phyloP scores from a whole-genome alignment of 2,888 invertebrate species.

The Dryadula phaetusa region DNA sequence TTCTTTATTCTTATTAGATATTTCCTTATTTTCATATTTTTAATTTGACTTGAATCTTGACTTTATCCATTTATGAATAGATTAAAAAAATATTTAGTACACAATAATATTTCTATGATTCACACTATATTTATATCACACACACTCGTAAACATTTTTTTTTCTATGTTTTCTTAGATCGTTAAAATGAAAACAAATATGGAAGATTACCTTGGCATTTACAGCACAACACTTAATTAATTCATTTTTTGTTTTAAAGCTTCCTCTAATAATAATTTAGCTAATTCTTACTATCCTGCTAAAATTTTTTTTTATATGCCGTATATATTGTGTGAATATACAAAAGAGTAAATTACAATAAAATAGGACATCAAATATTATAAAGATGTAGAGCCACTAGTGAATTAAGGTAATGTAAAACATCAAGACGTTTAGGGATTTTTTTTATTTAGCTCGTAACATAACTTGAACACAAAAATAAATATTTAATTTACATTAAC shows the following conservation, averaged over 20 bases:
- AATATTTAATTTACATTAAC: too few relatives aligned
- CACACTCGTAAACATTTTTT: background rate
- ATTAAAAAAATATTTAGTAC: too few relatives aligned
- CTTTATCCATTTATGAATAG: too few relatives aligned
- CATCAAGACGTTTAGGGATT: too few relatives aligned
- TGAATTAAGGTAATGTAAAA: too few relatives aligned
- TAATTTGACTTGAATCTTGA: too few relatives aligned
- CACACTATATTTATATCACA: background rate
- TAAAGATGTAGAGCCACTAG: too few relatives aligned
- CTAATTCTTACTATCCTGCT: background rate
- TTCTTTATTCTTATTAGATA: background rate
- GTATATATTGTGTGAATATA: background rate
- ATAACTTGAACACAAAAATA: background rate
- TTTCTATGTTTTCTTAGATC: background rate
- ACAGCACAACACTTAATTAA: background rate
- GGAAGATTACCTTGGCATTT: conserved; percentile 8
- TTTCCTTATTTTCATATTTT: too few relatives aligned
- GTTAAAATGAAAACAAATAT: background rate
- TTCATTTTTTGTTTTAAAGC: background rate
- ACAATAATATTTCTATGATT: background rate
- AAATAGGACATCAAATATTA: too few relatives aligned
- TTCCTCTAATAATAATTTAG: background rate
- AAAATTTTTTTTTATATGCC: background rate
- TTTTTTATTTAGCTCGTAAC: too few relatives aligned
- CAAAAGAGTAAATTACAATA: too few relatives aligned